Evolutionary conservation across 2,888 invertebrate species (phyloP).

Genomic region (Monochamus alternatus): DNA sequence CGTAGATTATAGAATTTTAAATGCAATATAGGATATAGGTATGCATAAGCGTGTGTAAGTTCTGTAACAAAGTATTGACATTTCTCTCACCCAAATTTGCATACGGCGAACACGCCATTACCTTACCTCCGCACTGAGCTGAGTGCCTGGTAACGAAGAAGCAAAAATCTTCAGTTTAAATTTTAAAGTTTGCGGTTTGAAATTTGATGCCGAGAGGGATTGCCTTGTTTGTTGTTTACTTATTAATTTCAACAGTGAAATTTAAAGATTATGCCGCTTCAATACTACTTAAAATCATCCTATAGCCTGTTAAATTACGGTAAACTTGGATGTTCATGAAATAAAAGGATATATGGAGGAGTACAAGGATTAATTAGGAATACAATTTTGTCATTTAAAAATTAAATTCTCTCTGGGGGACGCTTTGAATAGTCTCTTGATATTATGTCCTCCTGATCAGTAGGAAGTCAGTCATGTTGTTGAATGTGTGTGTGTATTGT

Average conservation of each 20-base stretch:
- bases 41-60: no score
- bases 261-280: no score
- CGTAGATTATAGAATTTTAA: no score
- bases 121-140: constrained; percentile 13
- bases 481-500: neutral
- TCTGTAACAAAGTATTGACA: no score
- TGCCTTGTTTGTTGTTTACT: neutral
- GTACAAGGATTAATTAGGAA: no score
- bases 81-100: neutral
- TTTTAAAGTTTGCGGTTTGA: constrained; percentile 40
- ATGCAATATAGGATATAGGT: no score
- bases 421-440: neutral
- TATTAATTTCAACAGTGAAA: no score
- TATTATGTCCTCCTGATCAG: constrained; percentile 17
- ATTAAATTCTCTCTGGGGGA: neutral
- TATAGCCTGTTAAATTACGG: no score
- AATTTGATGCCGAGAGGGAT: neutral
- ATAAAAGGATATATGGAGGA: no score
- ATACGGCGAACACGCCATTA: neutral
- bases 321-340: no score
- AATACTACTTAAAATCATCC: no score
- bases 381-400: neutral
- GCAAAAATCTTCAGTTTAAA: constrained; percentile 44
- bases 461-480: constrained; percentile 34
- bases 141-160: constrained; percentile 32